Evolutionary conservation across 2,113 vertebrate species (phyloP).

Genomic region (Campylomormyrus numenius): DNA sequence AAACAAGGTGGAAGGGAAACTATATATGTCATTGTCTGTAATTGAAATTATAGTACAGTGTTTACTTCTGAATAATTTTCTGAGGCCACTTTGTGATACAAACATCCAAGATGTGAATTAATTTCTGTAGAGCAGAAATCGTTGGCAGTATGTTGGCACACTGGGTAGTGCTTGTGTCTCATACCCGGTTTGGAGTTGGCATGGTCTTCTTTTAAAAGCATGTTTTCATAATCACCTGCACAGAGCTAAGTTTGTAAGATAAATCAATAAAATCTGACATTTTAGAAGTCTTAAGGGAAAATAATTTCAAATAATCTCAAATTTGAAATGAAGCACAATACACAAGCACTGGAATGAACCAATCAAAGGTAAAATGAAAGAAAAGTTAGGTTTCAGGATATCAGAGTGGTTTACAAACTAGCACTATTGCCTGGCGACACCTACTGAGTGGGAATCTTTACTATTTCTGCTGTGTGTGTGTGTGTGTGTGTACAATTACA

Average conservation of each 20-base stretch:
- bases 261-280: neutral
- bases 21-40: neutral
- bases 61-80: neutral
- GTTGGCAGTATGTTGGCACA: neutral
- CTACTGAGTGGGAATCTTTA: too few species aligned
- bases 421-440: neutral
- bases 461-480: neutral
- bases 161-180: neutral
- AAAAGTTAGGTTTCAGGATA: neutral
- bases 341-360: neutral
- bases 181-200: neutral
- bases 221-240: neutral
- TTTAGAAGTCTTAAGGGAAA: neutral
- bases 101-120: neutral
- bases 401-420: neutral
- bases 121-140: neutral
- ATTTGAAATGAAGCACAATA: neutral
- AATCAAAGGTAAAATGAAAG: neutral
- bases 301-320: neutral
- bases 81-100: neutral
- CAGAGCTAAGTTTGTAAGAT: neutral
- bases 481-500: neutral
- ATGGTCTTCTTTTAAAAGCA: neutral
- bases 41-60: neutral
- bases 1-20: neutral